Percentiles rank a stretch among this genome's conserved stretches.
Evolutionary conservation across 2,888 invertebrate genomes (phyloP).

Genomic region (Petrolisthes cinctipes): DNA sequence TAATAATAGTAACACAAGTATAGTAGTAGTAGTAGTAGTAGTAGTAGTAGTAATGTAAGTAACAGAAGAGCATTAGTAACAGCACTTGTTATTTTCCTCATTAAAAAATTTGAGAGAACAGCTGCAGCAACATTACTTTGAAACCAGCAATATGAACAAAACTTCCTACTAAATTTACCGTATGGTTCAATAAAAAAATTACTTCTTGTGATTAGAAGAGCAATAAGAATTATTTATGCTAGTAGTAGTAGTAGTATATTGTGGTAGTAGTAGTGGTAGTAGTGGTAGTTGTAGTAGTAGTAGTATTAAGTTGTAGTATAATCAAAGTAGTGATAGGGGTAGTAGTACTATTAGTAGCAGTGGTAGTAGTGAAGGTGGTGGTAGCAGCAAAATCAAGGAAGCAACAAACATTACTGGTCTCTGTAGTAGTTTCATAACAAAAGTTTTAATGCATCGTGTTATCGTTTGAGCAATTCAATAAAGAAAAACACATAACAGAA

Average conservation of each 20-base stretch:
- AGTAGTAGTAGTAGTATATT: neutral
- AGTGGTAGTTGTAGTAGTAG: neutral
- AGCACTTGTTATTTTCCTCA: neutral
- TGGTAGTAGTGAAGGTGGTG: conserved; percentile 5
- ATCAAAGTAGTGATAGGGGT: neutral
- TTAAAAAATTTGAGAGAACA: too few relatives aligned
- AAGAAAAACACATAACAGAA: neutral
- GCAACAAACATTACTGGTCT: conserved; percentile 27
- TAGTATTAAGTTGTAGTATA: neutral
- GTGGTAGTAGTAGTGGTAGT: neutral
- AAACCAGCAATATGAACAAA: too few relatives aligned
- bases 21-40: neutral
- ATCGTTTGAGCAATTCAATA: neutral
- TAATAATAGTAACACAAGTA: conserved; percentile 1
- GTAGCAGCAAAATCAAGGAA: neutral
- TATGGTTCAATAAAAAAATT: too few relatives aligned
- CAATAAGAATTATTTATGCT: neutral
- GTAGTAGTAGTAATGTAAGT: neutral
- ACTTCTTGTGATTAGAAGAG: neutral
- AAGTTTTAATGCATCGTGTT: neutral
- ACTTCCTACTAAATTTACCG: too few relatives aligned
- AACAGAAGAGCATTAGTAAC: neutral
- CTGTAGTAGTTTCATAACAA: neutral
- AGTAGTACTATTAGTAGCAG: conserved; percentile 22
- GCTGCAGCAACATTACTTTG: too few relatives aligned